These are phyloP conservation scores for Nymphalis polychloros DNA, from an alignment of 2,888 invertebrate genomes.

Conservation along the genomic window DNA sequence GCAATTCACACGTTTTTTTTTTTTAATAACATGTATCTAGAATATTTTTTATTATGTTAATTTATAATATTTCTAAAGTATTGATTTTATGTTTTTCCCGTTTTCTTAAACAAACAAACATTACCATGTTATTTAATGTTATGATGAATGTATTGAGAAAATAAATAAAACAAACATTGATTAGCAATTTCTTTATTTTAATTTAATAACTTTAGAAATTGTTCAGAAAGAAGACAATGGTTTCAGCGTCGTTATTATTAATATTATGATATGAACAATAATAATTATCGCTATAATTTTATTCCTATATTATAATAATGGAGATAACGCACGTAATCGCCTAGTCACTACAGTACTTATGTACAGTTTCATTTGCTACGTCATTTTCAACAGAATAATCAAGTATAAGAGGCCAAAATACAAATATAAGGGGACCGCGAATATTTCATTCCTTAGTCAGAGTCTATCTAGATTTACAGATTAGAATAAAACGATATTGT, in stretches of 20 bases:
- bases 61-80: not conserved
- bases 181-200: constrained; percentile 82
- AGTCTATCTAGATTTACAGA: constrained; percentile 23
- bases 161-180: constrained; percentile 59
- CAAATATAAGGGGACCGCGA: constrained; percentile 49
- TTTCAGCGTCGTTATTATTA: constrained; percentile 82
- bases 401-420: constrained; percentile 50
- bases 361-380: constrained; percentile 62
- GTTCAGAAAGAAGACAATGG: constrained; percentile 88
- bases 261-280: constrained; percentile 87
- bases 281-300: constrained; percentile 79
- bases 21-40: not conserved
- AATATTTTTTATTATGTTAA: not conserved
- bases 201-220: constrained; percentile 88
- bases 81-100: not conserved
- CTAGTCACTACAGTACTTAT: constrained; percentile 70
- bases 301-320: constrained; percentile 74
- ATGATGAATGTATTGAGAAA: constrained; percentile 6
- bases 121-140: not conserved
- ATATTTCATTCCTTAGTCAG: constrained; percentile 46
- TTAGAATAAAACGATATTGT: constrained; percentile 10
- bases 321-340: constrained; percentile 72
- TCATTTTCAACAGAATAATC: constrained; percentile 59
- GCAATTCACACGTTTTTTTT: constrained; percentile 8
- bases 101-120: not conserved